Base-by-base conservation (phyloP, 2,113 vertebrate species). In the Stictonetta naevosa region DNA sequence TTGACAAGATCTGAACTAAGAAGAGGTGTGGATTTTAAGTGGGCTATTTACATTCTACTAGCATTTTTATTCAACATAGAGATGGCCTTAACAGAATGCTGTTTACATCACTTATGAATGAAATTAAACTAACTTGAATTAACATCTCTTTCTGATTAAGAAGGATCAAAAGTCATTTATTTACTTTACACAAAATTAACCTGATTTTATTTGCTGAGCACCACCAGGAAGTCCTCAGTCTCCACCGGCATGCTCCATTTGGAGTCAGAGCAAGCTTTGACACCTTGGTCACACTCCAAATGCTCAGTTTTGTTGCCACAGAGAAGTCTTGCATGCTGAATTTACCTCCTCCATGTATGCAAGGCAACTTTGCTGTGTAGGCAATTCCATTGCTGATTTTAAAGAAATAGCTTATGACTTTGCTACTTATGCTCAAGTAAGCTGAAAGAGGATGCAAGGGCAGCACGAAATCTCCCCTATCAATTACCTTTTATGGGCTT, bases 401-500 rank as follows among this genome's bases (percentile, higher is more conserved):
- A 92, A 95, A 82, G 80, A 58, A 88, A 94, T 53, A 90, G 23
- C 38, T 96, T 82, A 81, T 52, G 83, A 64, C 60, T 84, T 86
- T 5, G 5, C 34, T 60, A 80, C 85, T 71, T 74, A 86, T 86
- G 90, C 79, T 93, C 58, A 88, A 92, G 80, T 60, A 92, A 88
- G 95, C 83, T 84, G 73, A 90, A 96, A 92, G 34, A 52, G 59
- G 60, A 63, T 53, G 60, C 36, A 52, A 33, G 64, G 69, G 66
- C 77, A 86, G 81, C 42, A 46, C 55, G 80, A 82, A 95, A 76
- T 68, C 66, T 90, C 69, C 19, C 3, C 64, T 66, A 83, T 40
- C 76, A 92, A 88, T 91, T 93, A 88, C 62, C 83, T 92, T 94
- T 92, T 86, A 94, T 79, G 55, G 50, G 80, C 69, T 88, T 83